Percentiles rank a stretch among this genome's conserved stretches.
Evolutionary conservation across 1,140 invertebrate species (phyloP).

Genomic region (Diabrotica undecimpunctata): DNA sequence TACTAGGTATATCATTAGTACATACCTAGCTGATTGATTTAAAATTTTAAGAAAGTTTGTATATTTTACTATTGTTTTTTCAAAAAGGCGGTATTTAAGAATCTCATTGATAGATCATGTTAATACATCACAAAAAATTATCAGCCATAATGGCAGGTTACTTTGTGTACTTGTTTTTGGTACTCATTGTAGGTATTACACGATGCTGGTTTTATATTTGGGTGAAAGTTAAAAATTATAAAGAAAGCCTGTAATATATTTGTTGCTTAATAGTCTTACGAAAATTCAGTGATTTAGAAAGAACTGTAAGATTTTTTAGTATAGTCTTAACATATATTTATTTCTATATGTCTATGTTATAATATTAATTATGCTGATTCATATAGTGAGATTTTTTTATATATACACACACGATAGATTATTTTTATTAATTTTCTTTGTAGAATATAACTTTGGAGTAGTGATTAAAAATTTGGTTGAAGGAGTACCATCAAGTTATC

Average conservation of each 20-base stretch:
- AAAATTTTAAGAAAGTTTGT: too few species aligned
- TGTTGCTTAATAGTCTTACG: slow-evolving; percentile 4
- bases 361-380: background rate
- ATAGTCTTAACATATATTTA: slow-evolving; percentile 3
- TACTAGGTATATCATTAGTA: too few species aligned
- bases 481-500: too few species aligned
- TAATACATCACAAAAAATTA: too few species aligned
- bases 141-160: too few species aligned
- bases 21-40: too few species aligned
- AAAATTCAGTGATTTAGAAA: slow-evolving; percentile 4
- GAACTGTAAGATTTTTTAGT: background rate
- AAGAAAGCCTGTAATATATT: slow-evolving; percentile 1
- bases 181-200: background rate
- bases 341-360: slow-evolving; percentile 7
- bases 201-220: slow-evolving; percentile 11
- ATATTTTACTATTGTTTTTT: too few species aligned
- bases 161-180: background rate
- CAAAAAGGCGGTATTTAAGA: too few species aligned
- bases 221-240: slow-evolving; percentile 11
- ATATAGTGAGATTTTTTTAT: slow-evolving; percentile 15
- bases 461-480: background rate
- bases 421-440: background rate
- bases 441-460: background rate
- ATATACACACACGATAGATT: slow-evolving; percentile 7
- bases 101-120: too few species aligned